A percentile compares a stretch with the other conserved stretches of the same genome.
Evolutionary conservation across 2,113 vertebrate genomes (phyloP).

Genomic region (Salvelinus fontinalis): DNA sequence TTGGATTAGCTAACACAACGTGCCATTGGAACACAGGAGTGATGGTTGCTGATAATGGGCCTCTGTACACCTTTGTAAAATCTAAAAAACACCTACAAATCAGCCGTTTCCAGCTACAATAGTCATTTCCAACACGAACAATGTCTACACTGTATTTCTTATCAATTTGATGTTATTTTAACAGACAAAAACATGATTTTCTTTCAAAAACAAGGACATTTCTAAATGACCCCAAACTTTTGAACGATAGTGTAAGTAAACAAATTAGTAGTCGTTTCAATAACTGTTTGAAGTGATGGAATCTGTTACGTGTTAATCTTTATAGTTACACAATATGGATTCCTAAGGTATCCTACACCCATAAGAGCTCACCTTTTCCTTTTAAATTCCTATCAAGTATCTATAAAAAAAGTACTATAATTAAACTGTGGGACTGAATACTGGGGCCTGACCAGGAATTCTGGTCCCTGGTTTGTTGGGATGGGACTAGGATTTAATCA

Average conservation of each 20-base stretch:
- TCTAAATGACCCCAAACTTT: no score
- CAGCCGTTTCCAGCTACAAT: no score
- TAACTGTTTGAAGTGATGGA: not conserved
- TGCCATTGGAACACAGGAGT: no score
- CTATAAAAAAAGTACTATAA: not conserved
- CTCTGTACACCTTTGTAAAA: no score
- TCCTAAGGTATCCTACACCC: not conserved
- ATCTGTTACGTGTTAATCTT: not conserved
- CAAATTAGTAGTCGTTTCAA: not conserved
- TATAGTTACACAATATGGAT: not conserved
- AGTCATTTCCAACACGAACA: no score
- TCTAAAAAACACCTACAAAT: no score
- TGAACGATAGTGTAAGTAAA: not conserved
- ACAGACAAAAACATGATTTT: no score
- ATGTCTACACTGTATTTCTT: no score
- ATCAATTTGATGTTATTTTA: no score
- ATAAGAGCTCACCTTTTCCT: not conserved
- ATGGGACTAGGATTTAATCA: not conserved
- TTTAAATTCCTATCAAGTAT: not conserved
- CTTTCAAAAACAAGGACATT: no score
- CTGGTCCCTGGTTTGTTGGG: not conserved
- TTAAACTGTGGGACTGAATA: not conserved
- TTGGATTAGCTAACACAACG: no score
- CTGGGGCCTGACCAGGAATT: not conserved
- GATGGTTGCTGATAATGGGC: no score